Evolutionary conservation across 2,888 invertebrate genomes (phyloP).

Genomic region (Brachyopa scutellaris): DNA sequence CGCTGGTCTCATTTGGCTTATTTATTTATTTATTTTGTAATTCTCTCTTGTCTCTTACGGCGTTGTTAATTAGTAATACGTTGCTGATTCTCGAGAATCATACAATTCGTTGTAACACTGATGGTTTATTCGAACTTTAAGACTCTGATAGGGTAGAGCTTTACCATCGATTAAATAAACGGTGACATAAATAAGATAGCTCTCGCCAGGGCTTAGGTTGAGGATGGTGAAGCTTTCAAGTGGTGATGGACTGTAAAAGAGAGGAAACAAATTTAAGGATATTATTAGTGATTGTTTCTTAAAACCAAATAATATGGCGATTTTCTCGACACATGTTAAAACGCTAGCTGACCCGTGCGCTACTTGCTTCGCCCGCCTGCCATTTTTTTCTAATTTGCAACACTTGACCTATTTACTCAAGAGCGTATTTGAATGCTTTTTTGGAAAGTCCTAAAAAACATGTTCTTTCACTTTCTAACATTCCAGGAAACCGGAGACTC

Average conservation of each 20-base stretch:
- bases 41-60: background rate
- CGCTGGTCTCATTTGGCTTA: slow-evolving; percentile 71
- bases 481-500: too few relatives aligned
- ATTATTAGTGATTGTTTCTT: too few relatives aligned
- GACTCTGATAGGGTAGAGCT: slow-evolving; percentile 84
- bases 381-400: too few relatives aligned
- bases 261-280: too few relatives aligned
- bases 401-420: too few relatives aligned
- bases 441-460: too few relatives aligned
- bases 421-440: too few relatives aligned
- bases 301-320: too few relatives aligned
- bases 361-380: too few relatives aligned
- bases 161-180: slow-evolving; percentile 83
- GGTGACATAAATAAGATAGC: slow-evolving; percentile 84
- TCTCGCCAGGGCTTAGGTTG: slow-evolving; percentile 83
- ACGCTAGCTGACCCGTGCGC: too few relatives aligned
- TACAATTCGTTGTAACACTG: slow-evolving; percentile 77
- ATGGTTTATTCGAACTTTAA: slow-evolving; percentile 79
- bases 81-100: slow-evolving; percentile 77
- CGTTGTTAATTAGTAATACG: slow-evolving; percentile 75
- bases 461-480: too few relatives aligned
- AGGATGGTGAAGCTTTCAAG: slow-evolving; percentile 82
- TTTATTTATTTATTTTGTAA: slow-evolving; percentile 7
- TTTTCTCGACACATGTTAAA: too few relatives aligned
- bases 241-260: slow-evolving; percentile 78